Evolutionary conservation across 2,113 vertebrate species (phyloP), one percentile per base, ranked within the genome.

Genomic region (Corythaixoides concolor): DNA sequence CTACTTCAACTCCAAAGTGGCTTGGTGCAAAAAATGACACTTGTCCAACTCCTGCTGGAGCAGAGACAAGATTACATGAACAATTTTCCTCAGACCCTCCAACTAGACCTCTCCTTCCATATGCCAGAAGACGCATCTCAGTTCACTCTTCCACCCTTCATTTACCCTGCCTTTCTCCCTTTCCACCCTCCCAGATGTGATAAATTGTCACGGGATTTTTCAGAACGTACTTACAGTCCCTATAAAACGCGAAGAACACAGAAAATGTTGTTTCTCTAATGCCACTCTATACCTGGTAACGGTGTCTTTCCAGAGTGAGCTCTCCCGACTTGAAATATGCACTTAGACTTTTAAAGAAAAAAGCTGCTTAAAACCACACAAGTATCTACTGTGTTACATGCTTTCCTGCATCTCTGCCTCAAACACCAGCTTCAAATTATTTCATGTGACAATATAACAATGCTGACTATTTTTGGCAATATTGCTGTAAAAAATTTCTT

Each of bases 311-410:
- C 52, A 28, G 37, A 59, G 22, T 0, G 4, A 90, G 33, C 32
- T n/a, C 23, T 76, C 53, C 19, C 50, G 28, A 2, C 2, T 9
- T 9, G 16, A 73, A 49, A 74, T 6, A 52, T 0, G 17, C 9
- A 49, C 17, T 79, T 75, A 66, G 0, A 53, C 4, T 39, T 47
- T 7, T 14, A 80, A 69, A 17, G 37, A 15, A 56, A 93, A 66
- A 10, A 67, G 74, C 23, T 72, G 37, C 59, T 84, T 11, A 67
- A 78, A n/a, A 67, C 13, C 56, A 90, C 55, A 67, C 8, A 55
- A 22, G 5, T 22, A 39, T 32, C 43, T 24, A 3, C 59, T 7
- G 10, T 19, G 19, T 26, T 55, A 8, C 0, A 0, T 13, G 35
- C 28, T n/a, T 74, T 66, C 43, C 35, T n/a, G 39, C 49, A 78